Conservation (phyloP, 1,140 invertebrate genomes). For the Onthophagus taurus region DNA sequence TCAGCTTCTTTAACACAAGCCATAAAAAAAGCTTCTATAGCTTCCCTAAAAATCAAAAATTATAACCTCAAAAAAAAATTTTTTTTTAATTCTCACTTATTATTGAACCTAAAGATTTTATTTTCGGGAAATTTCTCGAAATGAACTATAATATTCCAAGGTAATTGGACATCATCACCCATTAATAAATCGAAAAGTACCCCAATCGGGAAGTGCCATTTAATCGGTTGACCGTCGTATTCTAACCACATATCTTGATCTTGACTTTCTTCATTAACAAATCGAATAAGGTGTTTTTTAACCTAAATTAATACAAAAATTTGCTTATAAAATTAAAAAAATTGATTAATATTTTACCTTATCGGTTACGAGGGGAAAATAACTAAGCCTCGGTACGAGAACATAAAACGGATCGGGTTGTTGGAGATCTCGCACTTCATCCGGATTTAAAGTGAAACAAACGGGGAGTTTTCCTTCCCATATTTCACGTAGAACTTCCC, state of each 20-base stretch:
- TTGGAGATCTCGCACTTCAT: slow-evolving; percentile 81
- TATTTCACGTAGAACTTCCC: slow-evolving; percentile 85
- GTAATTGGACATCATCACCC: slow-evolving; percentile 60
- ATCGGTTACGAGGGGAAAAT: slow-evolving; percentile 92
- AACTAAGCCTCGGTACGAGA: slow-evolving; percentile 90
- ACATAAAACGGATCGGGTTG: slow-evolving; percentile 87
- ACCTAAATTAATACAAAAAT: slow-evolving; percentile 49
- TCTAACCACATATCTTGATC: slow-evolving; percentile 93
- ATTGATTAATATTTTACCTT: slow-evolving; percentile 55
- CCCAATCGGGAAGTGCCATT: slow-evolving; percentile 96
- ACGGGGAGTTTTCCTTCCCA: slow-evolving; percentile 93
- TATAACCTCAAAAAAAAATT: slow-evolving; percentile 10
- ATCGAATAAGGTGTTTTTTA: slow-evolving; percentile 79
- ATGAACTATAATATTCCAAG: slow-evolving; percentile 92
- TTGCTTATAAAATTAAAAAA: not conserved
- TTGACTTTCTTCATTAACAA: slow-evolving; percentile 70
- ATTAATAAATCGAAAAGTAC: slow-evolving; percentile 79
- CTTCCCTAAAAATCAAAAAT: slow-evolving; percentile 53
- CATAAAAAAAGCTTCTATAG: slow-evolving; percentile 89
- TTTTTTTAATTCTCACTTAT: slow-evolving; percentile 50
- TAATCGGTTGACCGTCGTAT: slow-evolving; percentile 82
- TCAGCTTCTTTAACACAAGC: slow-evolving; percentile 96
- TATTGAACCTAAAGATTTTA: slow-evolving; percentile 63
- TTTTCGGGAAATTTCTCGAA: slow-evolving; percentile 86
- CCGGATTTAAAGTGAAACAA: slow-evolving; percentile 76